phyloP scores from a whole-genome alignment of 2,113 vertebrate species.

The Hassar affinis region DNA sequence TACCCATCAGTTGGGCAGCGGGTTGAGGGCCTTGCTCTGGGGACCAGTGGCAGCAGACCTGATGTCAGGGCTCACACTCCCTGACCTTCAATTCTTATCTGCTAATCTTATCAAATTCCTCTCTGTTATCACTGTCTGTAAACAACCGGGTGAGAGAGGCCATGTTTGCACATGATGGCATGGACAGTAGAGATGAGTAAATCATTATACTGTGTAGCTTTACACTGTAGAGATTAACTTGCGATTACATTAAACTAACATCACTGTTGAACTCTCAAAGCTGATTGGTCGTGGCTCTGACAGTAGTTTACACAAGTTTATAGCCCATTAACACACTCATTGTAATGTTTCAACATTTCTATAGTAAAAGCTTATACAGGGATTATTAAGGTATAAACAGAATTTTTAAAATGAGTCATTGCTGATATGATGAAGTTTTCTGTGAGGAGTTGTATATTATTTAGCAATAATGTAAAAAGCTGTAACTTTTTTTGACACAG shows the following conservation, averaged over 20 bases:
- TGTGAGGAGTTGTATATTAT: not conserved
- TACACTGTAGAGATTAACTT: not conserved
- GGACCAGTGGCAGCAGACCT: no score
- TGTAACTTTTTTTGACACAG: not conserved
- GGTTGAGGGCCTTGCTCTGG: no score
- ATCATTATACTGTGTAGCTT: not conserved
- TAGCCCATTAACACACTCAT: not conserved
- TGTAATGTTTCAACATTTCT: not conserved
- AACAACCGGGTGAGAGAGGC: not conserved
- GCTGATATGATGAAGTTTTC: not conserved
- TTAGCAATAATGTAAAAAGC: not conserved
- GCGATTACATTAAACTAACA: not conserved
- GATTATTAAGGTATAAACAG: not conserved
- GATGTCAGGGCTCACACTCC: no score
- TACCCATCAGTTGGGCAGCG: no score
- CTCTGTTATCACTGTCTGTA: not conserved
- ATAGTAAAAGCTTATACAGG: not conserved
- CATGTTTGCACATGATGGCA: not conserved
- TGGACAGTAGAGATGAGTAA: not conserved
- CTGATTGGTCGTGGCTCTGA: not conserved
- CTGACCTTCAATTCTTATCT: no score
- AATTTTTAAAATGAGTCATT: not conserved
- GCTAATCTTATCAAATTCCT: not conserved
- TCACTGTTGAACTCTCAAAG: not conserved
- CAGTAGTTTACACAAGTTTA: not conserved